Evolutionary conservation across 1,140 invertebrate genomes (phyloP), one percentile per base, ranked within the genome.

Genomic region (Ceratosolen solmsi): DNA sequence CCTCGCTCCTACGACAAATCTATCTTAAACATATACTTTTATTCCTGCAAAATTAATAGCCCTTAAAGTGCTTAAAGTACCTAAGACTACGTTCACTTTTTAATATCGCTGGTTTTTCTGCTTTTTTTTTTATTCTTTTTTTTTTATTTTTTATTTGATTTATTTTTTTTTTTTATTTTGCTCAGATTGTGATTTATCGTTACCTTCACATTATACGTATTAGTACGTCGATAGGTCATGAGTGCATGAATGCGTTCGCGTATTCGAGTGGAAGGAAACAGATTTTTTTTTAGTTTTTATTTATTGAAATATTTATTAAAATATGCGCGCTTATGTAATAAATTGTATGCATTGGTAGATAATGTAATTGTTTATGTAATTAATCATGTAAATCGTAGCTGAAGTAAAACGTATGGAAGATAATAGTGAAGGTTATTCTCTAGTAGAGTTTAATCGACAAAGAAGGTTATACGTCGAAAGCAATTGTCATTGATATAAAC

Each of bases 161-260:
- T n/a, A n/a, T n/a, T n/a, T n/a, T n/a, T n/a, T n/a, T n/a, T n/a
- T n/a, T n/a, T n/a, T n/a, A n/a, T n/a, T n/a, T n/a, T n/a, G n/a
- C n/a, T 33, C 33, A 36, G 30, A 63, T 63, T 63, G 27, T 63
- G 60, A 33, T 63, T 63, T 60, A 60, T 60, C 58, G 58, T 30
- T 30, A 9, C 25, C 9, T 30, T 30, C n/a, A 0, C n/a, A n/a
- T n/a, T n/a, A n/a, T 13, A 17, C 15, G 60, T 63, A 25, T 33
- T 36, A 13, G 15, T 63, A 25, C 15, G 33, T 9, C 25, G 58
- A 33, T 33, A 33, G 30, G 0, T 9, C 30, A 9, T 27, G 30
- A 17, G 60, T 7, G 9, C 15, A 25, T 13, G 41, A 46, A 8
- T 20, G 27, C 15, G 30, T 33, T 0, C 5, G 13, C 2, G 9